These are phyloP conservation scores for Serranus cabrilla DNA, from an alignment of 2,797 vertebrate species.

Conservation along the genomic window DNA sequence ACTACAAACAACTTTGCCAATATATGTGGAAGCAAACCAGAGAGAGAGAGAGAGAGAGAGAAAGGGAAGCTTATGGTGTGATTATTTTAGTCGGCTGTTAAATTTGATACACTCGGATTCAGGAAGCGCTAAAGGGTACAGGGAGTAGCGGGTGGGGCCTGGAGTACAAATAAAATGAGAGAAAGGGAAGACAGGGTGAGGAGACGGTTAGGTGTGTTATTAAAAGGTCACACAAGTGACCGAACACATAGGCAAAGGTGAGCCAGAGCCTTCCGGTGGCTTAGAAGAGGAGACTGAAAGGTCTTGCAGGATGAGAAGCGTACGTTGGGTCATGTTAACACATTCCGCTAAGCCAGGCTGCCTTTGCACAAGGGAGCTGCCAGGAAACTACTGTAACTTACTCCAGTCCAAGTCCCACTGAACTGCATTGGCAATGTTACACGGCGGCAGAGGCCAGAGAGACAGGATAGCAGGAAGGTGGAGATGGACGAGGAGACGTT, in stretches of 20 bases:
- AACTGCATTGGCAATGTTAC: constrained; percentile 45
- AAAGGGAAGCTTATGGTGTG: constrained; percentile 53
- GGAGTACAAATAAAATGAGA: constrained; percentile 53
- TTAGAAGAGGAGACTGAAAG: constrained; percentile 65
- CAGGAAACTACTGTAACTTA: constrained; percentile 76
- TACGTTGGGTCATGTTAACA: constrained; percentile 77
- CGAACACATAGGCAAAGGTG: constrained; percentile 61
- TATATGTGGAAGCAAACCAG: constrained; percentile 62
- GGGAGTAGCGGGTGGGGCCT: constrained; percentile 34
- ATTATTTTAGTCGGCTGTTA: constrained; percentile 80
- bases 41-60: constrained; percentile 32
- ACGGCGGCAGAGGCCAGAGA: constrained; percentile 29
- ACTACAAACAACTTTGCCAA: constrained; percentile 46
- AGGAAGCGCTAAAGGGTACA: constrained; percentile 66
- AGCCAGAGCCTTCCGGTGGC: constrained; percentile 54
- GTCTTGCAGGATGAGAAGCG: constrained; percentile 65
- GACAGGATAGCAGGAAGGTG: constrained; percentile 63
- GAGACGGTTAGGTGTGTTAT: constrained; percentile 50
- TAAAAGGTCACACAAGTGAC: constrained; percentile 72
- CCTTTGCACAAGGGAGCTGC: constrained; percentile 59
- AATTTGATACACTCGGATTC: constrained; percentile 75
- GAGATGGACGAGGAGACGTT: constrained; percentile 70
- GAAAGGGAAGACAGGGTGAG: constrained; percentile 36
- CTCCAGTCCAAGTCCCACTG: constrained; percentile 49
- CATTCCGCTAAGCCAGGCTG: constrained; percentile 69